Conservation (phyloP, 2,797 vertebrate genomes). For the Hirundo rustica region DNA sequence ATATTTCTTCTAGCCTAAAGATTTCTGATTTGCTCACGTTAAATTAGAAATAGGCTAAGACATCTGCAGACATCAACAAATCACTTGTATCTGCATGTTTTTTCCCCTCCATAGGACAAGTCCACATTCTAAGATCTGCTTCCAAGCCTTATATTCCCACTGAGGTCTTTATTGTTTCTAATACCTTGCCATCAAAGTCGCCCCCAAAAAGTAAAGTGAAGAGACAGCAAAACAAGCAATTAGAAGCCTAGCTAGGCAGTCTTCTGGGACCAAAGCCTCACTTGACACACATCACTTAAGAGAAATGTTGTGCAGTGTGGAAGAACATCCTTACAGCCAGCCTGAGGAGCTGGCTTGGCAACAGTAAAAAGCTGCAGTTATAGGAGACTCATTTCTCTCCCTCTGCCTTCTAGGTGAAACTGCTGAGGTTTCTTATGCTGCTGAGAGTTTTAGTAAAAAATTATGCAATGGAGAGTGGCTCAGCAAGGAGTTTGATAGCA, state of each 20-base stretch:
- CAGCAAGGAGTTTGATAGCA: background rate
- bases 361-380: conserved; percentile 60
- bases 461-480: background rate
- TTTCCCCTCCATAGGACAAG: background rate
- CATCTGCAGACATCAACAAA: conserved; percentile 30
- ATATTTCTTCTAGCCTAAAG: conserved; percentile 1
- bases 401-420: conserved; percentile 49
- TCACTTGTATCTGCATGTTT: background rate
- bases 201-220: conserved; percentile 31
- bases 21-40: background rate
- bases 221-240: conserved; percentile 42
- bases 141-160: background rate
- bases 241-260: conserved; percentile 38
- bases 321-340: conserved; percentile 56
- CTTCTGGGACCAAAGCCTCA: conserved; percentile 44
- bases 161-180: conserved; percentile 2
- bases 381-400: conserved; percentile 48
- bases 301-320: conserved; percentile 48
- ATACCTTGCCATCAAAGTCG: conserved; percentile 27
- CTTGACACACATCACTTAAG: conserved; percentile 47
- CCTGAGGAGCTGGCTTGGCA: conserved; percentile 52
- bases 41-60: conserved; percentile 31
- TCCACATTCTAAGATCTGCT: background rate
- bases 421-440: conserved; percentile 32
- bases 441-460: conserved; percentile 35